Base-by-base conservation (phyloP, 2,797 vertebrate genomes). In the Halcyon leucocephala region DNA sequence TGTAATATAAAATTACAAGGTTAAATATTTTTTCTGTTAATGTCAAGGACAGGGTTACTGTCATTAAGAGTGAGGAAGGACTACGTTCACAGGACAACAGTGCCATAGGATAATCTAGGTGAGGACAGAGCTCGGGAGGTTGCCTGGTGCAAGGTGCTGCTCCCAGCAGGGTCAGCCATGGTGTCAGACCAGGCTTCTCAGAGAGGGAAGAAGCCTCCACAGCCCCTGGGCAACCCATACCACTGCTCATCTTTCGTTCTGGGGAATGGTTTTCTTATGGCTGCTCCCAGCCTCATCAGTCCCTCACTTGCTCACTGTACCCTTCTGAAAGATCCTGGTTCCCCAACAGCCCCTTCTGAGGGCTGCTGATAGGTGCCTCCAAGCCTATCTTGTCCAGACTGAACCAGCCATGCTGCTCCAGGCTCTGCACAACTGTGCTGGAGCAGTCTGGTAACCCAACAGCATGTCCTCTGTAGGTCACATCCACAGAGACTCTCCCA, bases 401-500 rank as follows among this genome's bases (percentile, higher is more conserved):
- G 49, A 67, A 14, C 1, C 12, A 55, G 21, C 7, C 9, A 37
- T 25, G 11, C 6, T 67, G 42, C 8, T n/a, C 3, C 11, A 74
- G 19, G 28, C 4, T 3, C 28, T 9, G 44, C 3, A 2, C 7
- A 12, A 12, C 19, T 52, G 64, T 1, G 0, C 7, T 33, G 29
- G 39, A 33, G 25, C 49, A 33, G 49, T 10, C 51, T 51, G 49
- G 49, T 14, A 67, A 22, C 16, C 16, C 0, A 0, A 18, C 22
- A 26, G 14, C 2, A 0, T 29, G 18, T 29, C 62, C 18, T 51
- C 10, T 1, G 0, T 26, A 48, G 8, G 7, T 71, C 12, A 1
- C 0, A 0, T 46, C 26, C 12, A 37, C 4, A 1, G 48, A 12
- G 7, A 33, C 19, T 74, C 33, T 71, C 49, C 31, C 17, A 33